phyloP scores from a whole-genome alignment of 2,797 vertebrate genomes.

The Alosa sapidissima region DNA sequence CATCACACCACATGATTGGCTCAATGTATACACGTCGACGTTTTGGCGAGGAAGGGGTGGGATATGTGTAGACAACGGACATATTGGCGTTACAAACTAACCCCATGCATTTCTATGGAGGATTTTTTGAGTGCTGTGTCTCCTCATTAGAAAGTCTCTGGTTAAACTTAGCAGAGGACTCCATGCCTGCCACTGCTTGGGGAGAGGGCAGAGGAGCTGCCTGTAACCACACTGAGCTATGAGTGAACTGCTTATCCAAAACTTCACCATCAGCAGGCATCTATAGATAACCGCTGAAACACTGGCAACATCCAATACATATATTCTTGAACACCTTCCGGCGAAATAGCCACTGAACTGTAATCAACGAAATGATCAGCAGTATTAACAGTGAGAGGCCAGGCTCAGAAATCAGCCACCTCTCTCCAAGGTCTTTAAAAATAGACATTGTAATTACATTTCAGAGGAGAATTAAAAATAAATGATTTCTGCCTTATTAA shows the following conservation, averaged over 20 bases:
- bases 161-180: background rate
- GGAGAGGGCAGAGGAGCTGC: background rate
- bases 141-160: too few species aligned
- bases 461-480: slow-evolving; percentile 83
- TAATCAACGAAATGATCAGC: background rate
- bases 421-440: slow-evolving; percentile 70
- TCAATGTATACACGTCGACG: too few species aligned
- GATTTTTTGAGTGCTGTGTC: too few species aligned
- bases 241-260: background rate
- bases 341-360: background rate
- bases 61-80: too few species aligned
- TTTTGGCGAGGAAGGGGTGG: too few species aligned
- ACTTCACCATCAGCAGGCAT: background rate
- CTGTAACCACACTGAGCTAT: background rate
- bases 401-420: slow-evolving; percentile 64
- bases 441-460: slow-evolving; percentile 82
- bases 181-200: background rate
- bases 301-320: background rate
- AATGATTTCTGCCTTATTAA: slow-evolving; percentile 86
- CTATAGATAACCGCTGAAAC: background rate
- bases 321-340: background rate
- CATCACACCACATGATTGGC: too few species aligned
- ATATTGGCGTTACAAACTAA: too few species aligned
- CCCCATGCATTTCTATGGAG: too few species aligned
- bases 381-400: slow-evolving; percentile 48